Base-by-base conservation (phyloP, 2,797 vertebrate genomes). In the Remorina albescens region DNA sequence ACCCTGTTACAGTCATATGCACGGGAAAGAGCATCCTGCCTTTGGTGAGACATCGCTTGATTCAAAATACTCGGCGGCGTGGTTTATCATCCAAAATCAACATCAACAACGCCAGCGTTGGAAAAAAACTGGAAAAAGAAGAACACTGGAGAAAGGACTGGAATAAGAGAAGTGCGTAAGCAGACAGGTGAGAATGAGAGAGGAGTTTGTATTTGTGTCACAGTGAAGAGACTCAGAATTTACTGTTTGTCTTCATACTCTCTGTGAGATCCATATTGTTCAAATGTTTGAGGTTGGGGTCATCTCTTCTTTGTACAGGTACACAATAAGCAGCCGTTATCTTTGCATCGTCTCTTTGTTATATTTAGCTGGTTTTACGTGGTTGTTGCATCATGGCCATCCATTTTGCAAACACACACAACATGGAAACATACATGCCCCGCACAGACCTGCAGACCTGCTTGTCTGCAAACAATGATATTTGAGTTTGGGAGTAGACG, bases 331-430 rank as follows among this genome's bases (percentile, higher is more conserved):
- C 30, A 53, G 32, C 66, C 39, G n/a, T 25, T 10, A 12, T 26
- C 68, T 74, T 60, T 68, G 71, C 44, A 41, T 42, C 69, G 32
- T 30, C 57, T 63, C 76, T 78, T 81, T 76, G 55, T 84, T 74
- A 42, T 8, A 3, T 54, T 23, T 58, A 74, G 63, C 66, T 61
- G n/a, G 49, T 65, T 57, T 92, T 90, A 67, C 83, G 75, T 19
- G 71, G 71, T 37, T 51, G 71, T 91, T 92, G 89, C 91, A 91
- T 91, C 87, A 90, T 69, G 71, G 56, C 0, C 78, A 34, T 79
- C 74, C 78, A 78, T 88, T 82, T 85, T 74, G 67, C 70, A 80
- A 47, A 69, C 59, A 50, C 53, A 59, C 13, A 68, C 55, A 59
- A 56, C 51, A 61, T 10, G 16, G 53, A 82, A 59, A 70, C 60